Conservation (phyloP, 2,113 vertebrate species). For the Saimiri boliviensis region DNA sequence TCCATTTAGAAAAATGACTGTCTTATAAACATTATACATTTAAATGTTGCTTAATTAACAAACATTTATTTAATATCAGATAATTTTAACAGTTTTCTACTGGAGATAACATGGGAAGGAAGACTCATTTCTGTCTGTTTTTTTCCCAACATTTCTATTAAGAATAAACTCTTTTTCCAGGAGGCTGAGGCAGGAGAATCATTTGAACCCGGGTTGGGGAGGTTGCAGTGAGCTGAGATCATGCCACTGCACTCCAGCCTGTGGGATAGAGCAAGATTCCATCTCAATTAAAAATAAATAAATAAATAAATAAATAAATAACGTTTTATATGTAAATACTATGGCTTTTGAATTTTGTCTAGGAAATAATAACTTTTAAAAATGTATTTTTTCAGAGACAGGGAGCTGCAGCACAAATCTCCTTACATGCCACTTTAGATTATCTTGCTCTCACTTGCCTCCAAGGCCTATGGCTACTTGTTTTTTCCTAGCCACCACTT, state of each 20-base stretch:
- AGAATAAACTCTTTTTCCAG: neutral
- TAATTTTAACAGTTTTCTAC: neutral
- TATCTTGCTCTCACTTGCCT: neutral
- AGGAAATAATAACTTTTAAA: neutral
- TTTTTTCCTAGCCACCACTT: neutral
- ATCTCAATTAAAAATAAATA: no score
- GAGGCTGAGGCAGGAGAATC: neutral
- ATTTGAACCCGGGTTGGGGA: no score
- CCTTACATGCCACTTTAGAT: neutral
- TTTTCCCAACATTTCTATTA: neutral
- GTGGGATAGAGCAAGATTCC: no score
- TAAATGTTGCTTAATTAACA: conserved; percentile 11
- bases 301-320: no score
- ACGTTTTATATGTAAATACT: neutral
- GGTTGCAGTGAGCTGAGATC: no score
- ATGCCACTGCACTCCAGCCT: no score
- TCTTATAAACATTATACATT: neutral
- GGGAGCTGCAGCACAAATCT: neutral
- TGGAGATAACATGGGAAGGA: neutral
- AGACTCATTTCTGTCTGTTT: neutral
- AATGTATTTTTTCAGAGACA: neutral
- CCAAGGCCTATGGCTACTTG: neutral
- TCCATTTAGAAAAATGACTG: neutral
- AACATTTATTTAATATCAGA: neutral
- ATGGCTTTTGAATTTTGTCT: neutral